A percentile compares a stretch with the other conserved stretches of the same genome.
Evolutionary conservation across 2,113 vertebrate genomes (phyloP).

Genomic region (Maccullochella peelii): DNA sequence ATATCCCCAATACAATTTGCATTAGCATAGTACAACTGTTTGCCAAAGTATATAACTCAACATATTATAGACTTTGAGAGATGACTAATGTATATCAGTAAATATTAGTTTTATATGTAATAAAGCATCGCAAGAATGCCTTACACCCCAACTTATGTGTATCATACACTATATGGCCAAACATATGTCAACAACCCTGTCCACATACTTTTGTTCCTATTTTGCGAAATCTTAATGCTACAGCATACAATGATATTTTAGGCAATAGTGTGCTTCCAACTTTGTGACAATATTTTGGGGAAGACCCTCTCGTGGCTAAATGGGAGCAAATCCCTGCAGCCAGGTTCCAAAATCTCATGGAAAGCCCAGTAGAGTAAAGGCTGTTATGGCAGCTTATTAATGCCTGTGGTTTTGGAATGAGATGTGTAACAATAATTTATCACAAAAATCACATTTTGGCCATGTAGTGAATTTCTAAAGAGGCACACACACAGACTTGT

Average conservation of each 20-base stretch:
- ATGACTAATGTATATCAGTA: background rate
- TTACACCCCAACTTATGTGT: background rate
- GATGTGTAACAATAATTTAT: background rate
- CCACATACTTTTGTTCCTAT: background rate
- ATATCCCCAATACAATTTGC: background rate
- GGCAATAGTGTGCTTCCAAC: background rate
- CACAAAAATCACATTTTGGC: background rate
- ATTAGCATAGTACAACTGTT: background rate
- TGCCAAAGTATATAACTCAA: background rate
- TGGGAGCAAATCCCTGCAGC: conserved; percentile 10
- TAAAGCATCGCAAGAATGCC: background rate
- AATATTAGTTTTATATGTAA: background rate
- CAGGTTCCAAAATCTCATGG: background rate
- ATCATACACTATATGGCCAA: background rate
- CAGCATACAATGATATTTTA: background rate
- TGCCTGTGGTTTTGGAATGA: background rate
- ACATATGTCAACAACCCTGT: too few species aligned
- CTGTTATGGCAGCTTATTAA: background rate
- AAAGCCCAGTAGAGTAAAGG: background rate
- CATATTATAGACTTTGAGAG: background rate
- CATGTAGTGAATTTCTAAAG: background rate
- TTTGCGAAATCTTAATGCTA: background rate
- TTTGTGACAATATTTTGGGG: too few species aligned
- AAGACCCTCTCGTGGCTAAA: conserved; percentile 12
- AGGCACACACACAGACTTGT: background rate